Base-by-base conservation (phyloP, 2,113 vertebrate genomes). In the Menura novaehollandiae region DNA sequence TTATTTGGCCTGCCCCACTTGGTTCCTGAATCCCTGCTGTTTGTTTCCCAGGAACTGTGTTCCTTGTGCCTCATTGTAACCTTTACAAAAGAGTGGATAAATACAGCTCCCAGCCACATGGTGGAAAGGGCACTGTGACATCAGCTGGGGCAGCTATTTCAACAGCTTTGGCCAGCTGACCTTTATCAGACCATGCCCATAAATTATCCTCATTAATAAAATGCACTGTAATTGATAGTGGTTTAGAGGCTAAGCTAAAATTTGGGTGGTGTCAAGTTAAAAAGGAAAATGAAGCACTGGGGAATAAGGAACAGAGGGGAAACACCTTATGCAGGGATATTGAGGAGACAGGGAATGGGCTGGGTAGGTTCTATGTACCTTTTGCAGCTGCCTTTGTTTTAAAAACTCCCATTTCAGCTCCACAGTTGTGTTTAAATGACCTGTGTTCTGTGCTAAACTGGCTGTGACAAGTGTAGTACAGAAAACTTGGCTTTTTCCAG, bases 91-190 rank as follows among this genome's bases (percentile, higher is more conserved):
- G 3, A 7, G 35, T 35, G 15, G 51, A 1, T 33, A 35, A 41
- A 8, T 27, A 18, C 4, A 27, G 6, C 27, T 28, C 3, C 32
- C 23, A 17, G 27, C 16, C 3, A 3, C 0, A 4, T 11, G 28
- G 22, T 47, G 37, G 55, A 33, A 35, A 37, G 37, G 72, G 22
- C 17, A 3, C 22, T 24, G 53, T 43, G 43, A 46, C 43, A 15
- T 19, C 43, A 30, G 10, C 17, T 19, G 13, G 19, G 9, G n/a
- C 19, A 33, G 24, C 24, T 81, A 4, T 35, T 89, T 37, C n/a
- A 13, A 32, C 37, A 52, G 28, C 51, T 64, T 44, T 15, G 7
- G 55, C 35, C 27, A 7, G 5, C 27, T 69, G 62, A 9, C 27
- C 32, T 91, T 75, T 56, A 33, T 37, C 85, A 55, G 39, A 24